Evolutionary conservation across 2,888 invertebrate genomes (phyloP).

Genomic region (Polymixis lichenea): DNA sequence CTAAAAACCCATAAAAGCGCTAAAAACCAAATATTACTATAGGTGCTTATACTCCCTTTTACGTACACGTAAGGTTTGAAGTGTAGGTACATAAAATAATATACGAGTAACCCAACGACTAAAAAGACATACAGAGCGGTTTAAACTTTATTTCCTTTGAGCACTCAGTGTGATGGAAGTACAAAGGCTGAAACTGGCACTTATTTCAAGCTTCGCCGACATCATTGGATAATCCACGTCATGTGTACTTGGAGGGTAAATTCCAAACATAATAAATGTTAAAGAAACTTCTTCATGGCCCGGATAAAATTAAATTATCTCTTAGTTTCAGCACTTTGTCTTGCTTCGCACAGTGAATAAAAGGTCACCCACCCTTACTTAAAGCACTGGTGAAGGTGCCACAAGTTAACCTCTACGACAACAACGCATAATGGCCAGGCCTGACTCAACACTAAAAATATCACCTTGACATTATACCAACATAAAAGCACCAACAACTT

Average conservation of each 20-base stretch:
- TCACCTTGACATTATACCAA: conserved; percentile 67
- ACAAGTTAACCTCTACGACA: conserved; percentile 48
- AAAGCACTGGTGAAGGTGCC: conserved; percentile 30
- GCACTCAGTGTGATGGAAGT: conserved; percentile 53
- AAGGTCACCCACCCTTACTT: conserved; percentile 29
- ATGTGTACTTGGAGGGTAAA: conserved; percentile 46
- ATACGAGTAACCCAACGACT: conserved; percentile 43
- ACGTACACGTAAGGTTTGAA: conserved; percentile 42
- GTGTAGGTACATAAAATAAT: conserved; percentile 56
- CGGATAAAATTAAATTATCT: conserved; percentile 23
- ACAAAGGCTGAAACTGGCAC: conserved; percentile 60
- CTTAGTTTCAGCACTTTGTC: conserved; percentile 19
- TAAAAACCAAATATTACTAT: conserved; percentile 31
- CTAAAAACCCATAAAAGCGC: conserved; percentile 22
- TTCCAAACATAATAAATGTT: conserved; percentile 41
- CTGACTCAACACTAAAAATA: conserved; percentile 68
- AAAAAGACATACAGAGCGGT: conserved; percentile 44
- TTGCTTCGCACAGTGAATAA: conserved; percentile 23
- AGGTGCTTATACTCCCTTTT: conserved; percentile 21
- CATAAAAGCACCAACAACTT: conserved; percentile 64
- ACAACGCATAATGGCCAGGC: conserved; percentile 34
- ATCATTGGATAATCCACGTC: conserved; percentile 50
- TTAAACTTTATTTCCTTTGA: conserved; percentile 63
- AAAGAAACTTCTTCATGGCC: conserved; percentile 40
- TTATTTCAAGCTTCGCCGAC: conserved; percentile 50